Evolutionary conservation across 2,888 invertebrate genomes (phyloP), one percentile per base, ranked within the genome.

Genomic region (Sesia bembeciformis): DNA sequence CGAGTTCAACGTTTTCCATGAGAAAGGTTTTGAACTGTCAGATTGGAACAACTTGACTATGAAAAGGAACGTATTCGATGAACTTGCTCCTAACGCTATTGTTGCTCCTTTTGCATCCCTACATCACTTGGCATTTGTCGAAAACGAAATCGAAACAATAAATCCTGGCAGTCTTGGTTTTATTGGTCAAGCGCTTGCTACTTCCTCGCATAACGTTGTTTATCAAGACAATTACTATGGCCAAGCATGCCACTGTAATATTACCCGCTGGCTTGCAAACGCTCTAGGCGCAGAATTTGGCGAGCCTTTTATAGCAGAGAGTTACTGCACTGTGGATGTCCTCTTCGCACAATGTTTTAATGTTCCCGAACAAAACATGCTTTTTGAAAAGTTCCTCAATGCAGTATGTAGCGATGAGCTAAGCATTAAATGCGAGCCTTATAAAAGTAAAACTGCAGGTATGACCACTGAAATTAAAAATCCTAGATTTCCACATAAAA

Each of bases 11-110:
- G 81, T 77, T 52, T 87, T 95, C 46, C 85, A 87, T 54, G 80
- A 88, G 5, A 84, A 83, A 55, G 93, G 93, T n/a, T 91, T 95
- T 55, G 87, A 90, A 39, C 76, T 95, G n/a, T 88, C 91, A 43
- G 91, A 92, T 5, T 94, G 93, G 92, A 93, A 92, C 68, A 90
- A 82, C 63, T 83, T 94, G 40, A 75, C 79, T 52, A 90, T 95
- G 65, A 91, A 92, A 61, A 85, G 91, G 64, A 95, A 94, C 71
- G 90, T 91, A 5, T 94, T 95, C 70, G 88, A 91, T 53, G 81
- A 84, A 49, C 74, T 94, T 39, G 90, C 90, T 40, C 63, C 83
- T 2, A 81, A 91, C 57, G 92, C 92, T 4, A 91, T 93, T 62
- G 77, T 81, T 1, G 86, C 87, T 5, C 81, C 80, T 38, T 84